A percentile compares a stretch with the other conserved stretches of the same genome.
phyloP scores from a whole-genome alignment of 2,797 vertebrate species.

The Bradypodion ventrale region DNA sequence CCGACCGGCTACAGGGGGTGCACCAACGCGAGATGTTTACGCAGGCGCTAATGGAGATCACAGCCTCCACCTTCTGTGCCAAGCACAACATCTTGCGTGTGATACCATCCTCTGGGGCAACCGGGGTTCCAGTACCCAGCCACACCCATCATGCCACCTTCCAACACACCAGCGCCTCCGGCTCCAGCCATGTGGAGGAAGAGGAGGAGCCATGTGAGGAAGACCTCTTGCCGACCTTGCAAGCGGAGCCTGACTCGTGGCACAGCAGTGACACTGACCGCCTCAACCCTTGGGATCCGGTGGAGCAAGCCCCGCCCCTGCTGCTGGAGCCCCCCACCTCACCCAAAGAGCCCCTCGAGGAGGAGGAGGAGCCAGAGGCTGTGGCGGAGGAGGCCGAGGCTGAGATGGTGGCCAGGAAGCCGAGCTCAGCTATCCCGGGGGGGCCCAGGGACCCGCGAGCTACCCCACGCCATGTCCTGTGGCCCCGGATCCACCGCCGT shows the following conservation, averaged over 20 bases:
- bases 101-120: not conserved
- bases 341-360: not conserved
- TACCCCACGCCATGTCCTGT: not conserved
- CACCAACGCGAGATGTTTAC: conserved; percentile 68
- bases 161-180: not conserved
- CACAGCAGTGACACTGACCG: accelerated
- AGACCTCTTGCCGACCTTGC: not conserved
- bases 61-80: conserved; percentile 70
- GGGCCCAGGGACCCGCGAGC: not conserved
- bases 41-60: conserved; percentile 72
- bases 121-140: not conserved
- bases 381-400: not conserved
- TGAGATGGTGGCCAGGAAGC: conserved; percentile 25
- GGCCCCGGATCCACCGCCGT: not conserved
- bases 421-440: not conserved
- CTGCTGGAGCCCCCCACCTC: not conserved
- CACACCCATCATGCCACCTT: accelerated
- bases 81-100: not conserved
- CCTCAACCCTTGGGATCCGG: not conserved
- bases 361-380: not conserved
- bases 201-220: not conserved
- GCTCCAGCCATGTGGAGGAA: accelerated
- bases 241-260: not conserved
- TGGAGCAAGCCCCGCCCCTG: conserved; percentile 1
- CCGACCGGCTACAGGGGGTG: conserved; percentile 77